phyloP scores from a whole-genome alignment of 2,113 vertebrate genomes.

The Reinhardtius hippoglossoides region DNA sequence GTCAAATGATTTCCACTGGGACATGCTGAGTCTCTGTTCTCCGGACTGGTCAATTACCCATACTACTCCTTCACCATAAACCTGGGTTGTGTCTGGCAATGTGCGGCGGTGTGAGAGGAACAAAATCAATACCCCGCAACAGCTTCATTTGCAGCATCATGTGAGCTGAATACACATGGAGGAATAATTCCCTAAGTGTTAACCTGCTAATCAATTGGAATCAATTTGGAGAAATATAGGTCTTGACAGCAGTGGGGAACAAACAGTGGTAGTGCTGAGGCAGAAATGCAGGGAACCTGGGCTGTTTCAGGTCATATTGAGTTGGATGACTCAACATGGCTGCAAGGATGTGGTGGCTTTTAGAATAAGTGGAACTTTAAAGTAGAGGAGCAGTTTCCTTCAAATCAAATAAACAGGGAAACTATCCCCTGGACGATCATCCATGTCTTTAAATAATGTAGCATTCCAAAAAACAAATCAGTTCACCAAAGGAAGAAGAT shows the following conservation, averaged over 20 bases:
- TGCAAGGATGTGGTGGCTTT: not conserved
- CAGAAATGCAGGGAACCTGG: not conserved
- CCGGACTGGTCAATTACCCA: not conserved
- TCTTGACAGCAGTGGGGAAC: not conserved
- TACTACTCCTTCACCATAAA: conserved; percentile 6
- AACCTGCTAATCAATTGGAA: conserved; percentile 31
- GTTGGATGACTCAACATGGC: not conserved
- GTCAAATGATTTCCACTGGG: conserved; percentile 2
- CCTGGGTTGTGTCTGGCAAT: not conserved
- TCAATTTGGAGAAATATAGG: conserved; percentile 25
- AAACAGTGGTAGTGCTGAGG: not conserved
- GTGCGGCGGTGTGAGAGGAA: not conserved
- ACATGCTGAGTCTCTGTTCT: not conserved
- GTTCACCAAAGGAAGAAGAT: no score
- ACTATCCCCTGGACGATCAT: not conserved
- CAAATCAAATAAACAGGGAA: not conserved
- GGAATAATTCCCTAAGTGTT: conserved; percentile 25
- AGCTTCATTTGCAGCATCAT: conserved; percentile 29
- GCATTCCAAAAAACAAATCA: no score
- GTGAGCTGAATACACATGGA: conserved; percentile 43
- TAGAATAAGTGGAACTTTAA: not conserved
- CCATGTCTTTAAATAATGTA: no score
- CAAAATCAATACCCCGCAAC: conserved; percentile 48
- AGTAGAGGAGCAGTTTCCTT: not conserved
- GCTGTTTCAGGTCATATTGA: not conserved